Base-by-base conservation (phyloP, 2,113 vertebrate species). In the Rhea pennata region DNA sequence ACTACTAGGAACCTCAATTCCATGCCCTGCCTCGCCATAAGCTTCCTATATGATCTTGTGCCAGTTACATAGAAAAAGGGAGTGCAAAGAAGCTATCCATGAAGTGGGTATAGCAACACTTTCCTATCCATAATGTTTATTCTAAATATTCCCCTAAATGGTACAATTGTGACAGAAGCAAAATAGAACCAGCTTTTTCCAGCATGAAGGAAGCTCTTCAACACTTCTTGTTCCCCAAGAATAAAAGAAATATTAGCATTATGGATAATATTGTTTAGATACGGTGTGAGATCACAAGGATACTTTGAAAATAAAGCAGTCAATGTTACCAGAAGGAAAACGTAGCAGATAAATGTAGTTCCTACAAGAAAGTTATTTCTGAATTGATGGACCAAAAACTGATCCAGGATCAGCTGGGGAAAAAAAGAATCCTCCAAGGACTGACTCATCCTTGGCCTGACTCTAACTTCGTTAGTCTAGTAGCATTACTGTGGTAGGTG, bases 371-470 rank as follows among this genome's bases (percentile, higher is more conserved):
- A 74, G 51, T 84, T 94, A 84, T 88, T 96, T 94, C 88, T 90
- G 86, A 83, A 94, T 58, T 91, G 70, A 92, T 59, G 76, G 31
- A 85, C 27, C 64, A 91, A 92, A 62, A 94, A 56, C 33, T 48
- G 39, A 70, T 64, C 73, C 56, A 89, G 70, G 42, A 92, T 75
- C 64, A 84, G 67, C 1, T 95, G 79, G 92, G 64, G 80, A 88
- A 92, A 96, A 86, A 93, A 94, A 36, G 36, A 36, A 83, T 59
- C 46, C 33, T 94, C 84, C 88, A 88, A 78, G 84, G 84, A 82
- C 66, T 91, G 94, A 95, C 86, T 96, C 92, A 90, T 90, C 72
- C 92, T 95, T 65, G 74, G 67, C 90, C 69, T 48, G 50, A 88
- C 91, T 85, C 71, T 76, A 83, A 40, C 76, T 77, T 81, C 0